Base-by-base conservation (phyloP, 2,888 invertebrate genomes). In the Spilosoma lubricipeda region DNA sequence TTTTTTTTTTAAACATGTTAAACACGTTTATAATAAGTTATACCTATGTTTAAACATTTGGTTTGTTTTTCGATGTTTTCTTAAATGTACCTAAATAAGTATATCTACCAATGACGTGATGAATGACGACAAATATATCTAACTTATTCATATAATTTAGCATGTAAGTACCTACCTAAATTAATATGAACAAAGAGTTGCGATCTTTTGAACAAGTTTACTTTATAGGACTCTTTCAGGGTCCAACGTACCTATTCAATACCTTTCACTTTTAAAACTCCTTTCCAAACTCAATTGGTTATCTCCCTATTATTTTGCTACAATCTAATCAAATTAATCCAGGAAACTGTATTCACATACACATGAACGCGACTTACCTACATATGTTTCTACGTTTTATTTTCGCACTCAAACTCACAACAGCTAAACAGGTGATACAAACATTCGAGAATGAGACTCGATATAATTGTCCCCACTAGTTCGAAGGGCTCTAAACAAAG, bases 401-500 rank as follows among this genome's bases (percentile, higher is more conserved):
- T 69, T 56, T 69, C n/a, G 33, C 39, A 69, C 33, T 33, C 68
- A 52, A 23, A 33, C 39, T 70, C 65, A 27, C 56, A 65, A 70
- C 59, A 30, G 27, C 27, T 20, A 63, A 79, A 72, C 75, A 77
- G 68, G 67, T 69, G 77, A 45, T 71, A 73, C 63, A 67, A 66
- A 75, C 69, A 72, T 70, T 69, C 48, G 65, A 67, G 63, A 75
- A 73, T 72, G 72, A 78, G 77, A 77, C 73, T 33, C 30, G 75
- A 75, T 67, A 75, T 67, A 78, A 80, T 76, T 77, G 79, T 75
- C 65, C 72, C 79, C 75, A 76, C 67, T 76, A 69, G 77, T 52
- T 71, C 71, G 71, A 70, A 67, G 72, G 77, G 79, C 82, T 85
- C 83, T 85, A 86, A 88, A 85, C 86, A 87, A 84, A 87, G 87